These are phyloP conservation scores for Chrysochloris asiatica DNA, from an alignment of 2,113 vertebrate genomes.

Conservation along the genomic window DNA sequence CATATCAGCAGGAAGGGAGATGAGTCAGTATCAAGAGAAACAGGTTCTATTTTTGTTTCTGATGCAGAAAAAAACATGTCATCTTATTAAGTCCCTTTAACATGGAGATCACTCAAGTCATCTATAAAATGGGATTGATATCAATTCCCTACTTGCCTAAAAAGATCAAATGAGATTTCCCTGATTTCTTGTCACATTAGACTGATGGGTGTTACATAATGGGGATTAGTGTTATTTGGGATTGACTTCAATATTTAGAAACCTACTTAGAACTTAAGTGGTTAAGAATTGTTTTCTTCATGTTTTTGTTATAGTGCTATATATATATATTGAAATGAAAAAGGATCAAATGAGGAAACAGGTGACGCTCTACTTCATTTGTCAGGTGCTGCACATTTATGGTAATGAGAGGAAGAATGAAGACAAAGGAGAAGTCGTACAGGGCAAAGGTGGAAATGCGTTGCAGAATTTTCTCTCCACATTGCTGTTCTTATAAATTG, in stretches of 20 bases:
- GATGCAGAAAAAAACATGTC: neutral
- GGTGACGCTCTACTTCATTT: neutral
- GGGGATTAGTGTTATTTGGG: neutral
- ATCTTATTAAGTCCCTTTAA: conserved; percentile 24
- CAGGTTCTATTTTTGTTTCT: neutral
- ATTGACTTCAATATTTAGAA: neutral
- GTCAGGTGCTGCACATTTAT: neutral
- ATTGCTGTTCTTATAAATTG: neutral
- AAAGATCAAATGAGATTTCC: neutral
- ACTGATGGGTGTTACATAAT: neutral
- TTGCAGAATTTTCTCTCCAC: neutral
- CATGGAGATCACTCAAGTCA: neutral
- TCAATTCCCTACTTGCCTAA: neutral
- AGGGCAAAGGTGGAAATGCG: neutral
- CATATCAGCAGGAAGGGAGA: neutral
- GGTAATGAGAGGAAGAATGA: neutral
- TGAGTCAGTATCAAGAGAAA: neutral
- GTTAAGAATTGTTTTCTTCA: neutral
- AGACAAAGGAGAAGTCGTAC: neutral
- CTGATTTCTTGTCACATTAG: neutral
- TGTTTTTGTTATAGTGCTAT: neutral
- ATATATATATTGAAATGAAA: conserved; percentile 20
- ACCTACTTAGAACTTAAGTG: neutral
- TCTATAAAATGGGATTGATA: conserved; percentile 3
- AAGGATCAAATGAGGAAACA: neutral